phyloP scores from a whole-genome alignment of 2,113 vertebrate species.

The Carollia perspicillata region DNA sequence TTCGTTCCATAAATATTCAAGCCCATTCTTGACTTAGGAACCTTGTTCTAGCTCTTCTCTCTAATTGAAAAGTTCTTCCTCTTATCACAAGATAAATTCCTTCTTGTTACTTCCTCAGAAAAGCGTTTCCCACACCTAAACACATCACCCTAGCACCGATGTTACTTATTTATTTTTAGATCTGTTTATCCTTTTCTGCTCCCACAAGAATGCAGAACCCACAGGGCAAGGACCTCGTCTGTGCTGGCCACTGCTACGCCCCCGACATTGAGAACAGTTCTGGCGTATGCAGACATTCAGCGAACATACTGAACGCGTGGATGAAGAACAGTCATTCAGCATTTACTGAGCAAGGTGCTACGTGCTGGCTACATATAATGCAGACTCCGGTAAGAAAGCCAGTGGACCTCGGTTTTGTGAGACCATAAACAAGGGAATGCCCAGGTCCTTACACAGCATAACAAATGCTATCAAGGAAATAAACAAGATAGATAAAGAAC shows the following conservation, averaged over 20 bases:
- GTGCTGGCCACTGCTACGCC: background rate
- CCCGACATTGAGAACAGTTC: background rate
- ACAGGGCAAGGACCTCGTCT: background rate
- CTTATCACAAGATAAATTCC: background rate
- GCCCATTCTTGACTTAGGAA: background rate
- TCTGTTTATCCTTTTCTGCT: background rate
- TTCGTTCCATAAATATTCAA: background rate
- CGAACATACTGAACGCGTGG: background rate
- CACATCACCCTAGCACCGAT: background rate
- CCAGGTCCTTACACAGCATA: background rate
- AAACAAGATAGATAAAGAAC: background rate
- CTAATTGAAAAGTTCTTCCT: background rate
- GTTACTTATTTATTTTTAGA: background rate
- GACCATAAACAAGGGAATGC: background rate
- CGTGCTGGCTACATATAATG: background rate
- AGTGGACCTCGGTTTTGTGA: background rate
- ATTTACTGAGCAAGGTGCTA: background rate
- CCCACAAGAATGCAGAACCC: background rate
- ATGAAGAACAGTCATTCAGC: background rate
- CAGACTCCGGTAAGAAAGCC: background rate
- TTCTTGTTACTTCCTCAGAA: background rate
- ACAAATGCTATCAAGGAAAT: background rate
- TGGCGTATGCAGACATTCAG: background rate
- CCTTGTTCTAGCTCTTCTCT: background rate
- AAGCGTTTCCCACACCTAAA: background rate